Evolutionary conservation across 2,797 vertebrate genomes (phyloP), one percentile per base, ranked within the genome.

Genomic region (Poeciliopsis presidionis): DNA sequence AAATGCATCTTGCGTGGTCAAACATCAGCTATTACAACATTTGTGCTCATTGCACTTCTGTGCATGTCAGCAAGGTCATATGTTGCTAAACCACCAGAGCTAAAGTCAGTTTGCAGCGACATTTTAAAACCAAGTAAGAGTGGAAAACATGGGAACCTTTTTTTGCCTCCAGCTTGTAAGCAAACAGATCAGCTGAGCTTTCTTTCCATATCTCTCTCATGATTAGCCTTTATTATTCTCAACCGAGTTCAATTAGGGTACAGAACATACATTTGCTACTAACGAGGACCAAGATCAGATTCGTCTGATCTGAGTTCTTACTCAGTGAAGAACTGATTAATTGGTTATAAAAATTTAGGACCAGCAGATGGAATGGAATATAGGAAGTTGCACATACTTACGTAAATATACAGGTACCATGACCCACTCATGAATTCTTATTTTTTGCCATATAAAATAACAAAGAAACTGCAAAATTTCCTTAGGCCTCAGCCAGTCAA

Each of bases 1-100:
- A 79, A 53, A 82, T 61, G 71, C 90, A 22, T 90, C 83, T 87
- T 87, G 88, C 92, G 89, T 89, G 90, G 91, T 87, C 89, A 88
- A 72, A 82, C 81, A 78, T 88, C 83, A 88, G 1, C 83, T 67
- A 72, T 91, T 63, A 20, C 55, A 70, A 70, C 72, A 6, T 86
- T 80, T 84, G 80, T 61, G 69, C 69, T 77, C 46, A 33, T 51
- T 80, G 49, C 53, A 71, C 2, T n/a, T 81, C 41, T 89, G 59
- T 81, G 67, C 65, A 28, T 25, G 33, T 14, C 45, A 2, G 33
- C 11, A 49, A 20, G 1, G 47, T 39, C 3, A 22, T 65, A 65
- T 65, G 61, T 22, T 65, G 61, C 16, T 39, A 65, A 65, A 22
- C 0, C 33, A 22, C 18, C 33, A 39, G 36, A 22, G 61, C 61